Percentiles rank a stretch among this genome's conserved stretches.
phyloP scores from a whole-genome alignment of 2,797 vertebrate genomes.

The Menidia menidia region DNA sequence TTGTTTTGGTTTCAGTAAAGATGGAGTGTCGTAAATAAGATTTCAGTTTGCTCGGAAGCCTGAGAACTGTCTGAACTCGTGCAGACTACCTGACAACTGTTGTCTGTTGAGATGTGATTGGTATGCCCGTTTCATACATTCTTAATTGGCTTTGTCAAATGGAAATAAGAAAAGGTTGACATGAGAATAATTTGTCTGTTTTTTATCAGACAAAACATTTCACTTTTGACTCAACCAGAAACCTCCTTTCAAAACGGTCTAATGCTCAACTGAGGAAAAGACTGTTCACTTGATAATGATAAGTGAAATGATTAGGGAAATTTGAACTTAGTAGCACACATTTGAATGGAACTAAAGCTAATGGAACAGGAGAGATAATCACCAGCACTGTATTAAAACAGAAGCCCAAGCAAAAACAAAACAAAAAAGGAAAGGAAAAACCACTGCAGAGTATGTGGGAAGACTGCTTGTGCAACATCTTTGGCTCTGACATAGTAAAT shows the following conservation, averaged over 20 bases:
- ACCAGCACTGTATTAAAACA: constrained; percentile 21
- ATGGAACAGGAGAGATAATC: constrained; percentile 45
- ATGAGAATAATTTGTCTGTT: constrained; percentile 20
- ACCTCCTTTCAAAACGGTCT: neutral
- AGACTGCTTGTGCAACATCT: constrained; percentile 66
- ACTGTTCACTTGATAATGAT: no score
- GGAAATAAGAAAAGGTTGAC: constrained; percentile 10
- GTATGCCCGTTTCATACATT: constrained; percentile 35
- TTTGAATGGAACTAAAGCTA: constrained; percentile 32
- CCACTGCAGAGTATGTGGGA: constrained; percentile 49
- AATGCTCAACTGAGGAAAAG: no score
- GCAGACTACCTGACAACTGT: constrained; percentile 8
- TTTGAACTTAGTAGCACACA: neutral
- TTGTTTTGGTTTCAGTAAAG: constrained; percentile 2
- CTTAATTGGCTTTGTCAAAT: constrained; percentile 18
- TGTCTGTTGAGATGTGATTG: constrained; percentile 24
- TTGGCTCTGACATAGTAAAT: constrained; percentile 54
- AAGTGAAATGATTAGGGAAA: constrained; percentile 21
- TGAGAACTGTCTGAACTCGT: constrained; percentile 15
- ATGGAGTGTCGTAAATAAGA: neutral
- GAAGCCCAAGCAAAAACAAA: constrained; percentile 36
- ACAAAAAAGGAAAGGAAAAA: constrained; percentile 11
- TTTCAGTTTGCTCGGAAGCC: neutral
- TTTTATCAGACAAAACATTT: constrained; percentile 10
- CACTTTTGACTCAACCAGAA: neutral